These are phyloP conservation scores for Calycopis cecrops DNA, from an alignment of 1,140 invertebrate species.

Conservation along the genomic window DNA sequence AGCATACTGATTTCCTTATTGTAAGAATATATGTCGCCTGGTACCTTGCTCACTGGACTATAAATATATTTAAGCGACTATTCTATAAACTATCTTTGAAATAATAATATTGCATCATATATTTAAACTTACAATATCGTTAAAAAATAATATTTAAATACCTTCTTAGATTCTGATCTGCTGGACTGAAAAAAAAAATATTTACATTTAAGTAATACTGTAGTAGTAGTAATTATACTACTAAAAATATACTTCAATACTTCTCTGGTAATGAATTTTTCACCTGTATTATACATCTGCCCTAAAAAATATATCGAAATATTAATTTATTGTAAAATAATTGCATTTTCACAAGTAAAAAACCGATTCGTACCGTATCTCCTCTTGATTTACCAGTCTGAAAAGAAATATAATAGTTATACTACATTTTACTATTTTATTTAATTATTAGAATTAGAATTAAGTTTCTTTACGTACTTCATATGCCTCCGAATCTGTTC, in stretches of 20 bases:
- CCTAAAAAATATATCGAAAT: neutral
- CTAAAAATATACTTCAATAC: neutral
- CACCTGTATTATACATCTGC: neutral
- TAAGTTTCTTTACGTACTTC: conserved; percentile 36
- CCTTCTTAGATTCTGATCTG: too few species aligned
- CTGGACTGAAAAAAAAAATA: too few species aligned
- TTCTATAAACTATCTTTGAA: too few species aligned
- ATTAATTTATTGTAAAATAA: neutral
- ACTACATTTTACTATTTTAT: neutral
- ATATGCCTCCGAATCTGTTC: conserved; percentile 58
- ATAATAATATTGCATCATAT: too few species aligned
- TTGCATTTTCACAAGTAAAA: neutral
- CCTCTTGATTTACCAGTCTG: conserved; percentile 47
- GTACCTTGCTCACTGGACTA: too few species aligned
- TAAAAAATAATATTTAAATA: too few species aligned
- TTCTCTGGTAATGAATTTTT: neutral
- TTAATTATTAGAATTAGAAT: neutral
- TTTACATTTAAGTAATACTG: too few species aligned
- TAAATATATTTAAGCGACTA: too few species aligned
- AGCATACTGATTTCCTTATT: too few species aligned
- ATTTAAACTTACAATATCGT: too few species aligned
- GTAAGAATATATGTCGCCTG: too few species aligned
- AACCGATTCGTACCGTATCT: conserved; percentile 36
- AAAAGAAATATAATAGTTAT: conserved; percentile 19
- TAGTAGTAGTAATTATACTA: too few species aligned